These are phyloP conservation scores for Holocentrus rufus DNA, from an alignment of 2,797 vertebrate genomes.

Conservation along the genomic window DNA sequence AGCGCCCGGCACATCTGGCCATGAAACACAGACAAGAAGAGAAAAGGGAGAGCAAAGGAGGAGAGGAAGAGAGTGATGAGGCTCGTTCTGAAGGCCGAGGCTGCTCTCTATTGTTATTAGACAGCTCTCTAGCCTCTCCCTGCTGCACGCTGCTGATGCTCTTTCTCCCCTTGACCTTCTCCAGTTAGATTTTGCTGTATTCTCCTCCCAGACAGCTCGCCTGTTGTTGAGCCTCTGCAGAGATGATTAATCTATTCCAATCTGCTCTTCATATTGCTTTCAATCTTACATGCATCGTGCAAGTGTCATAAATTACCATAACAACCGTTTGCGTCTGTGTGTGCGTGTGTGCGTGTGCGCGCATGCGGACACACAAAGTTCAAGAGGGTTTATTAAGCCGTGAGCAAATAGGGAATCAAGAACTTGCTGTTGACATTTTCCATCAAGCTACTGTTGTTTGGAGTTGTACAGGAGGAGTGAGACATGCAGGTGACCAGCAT, in stretches of 20 bases:
- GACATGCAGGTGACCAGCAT: constrained; percentile 64
- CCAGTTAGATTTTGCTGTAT: constrained; percentile 40
- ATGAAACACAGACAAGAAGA: constrained; percentile 64
- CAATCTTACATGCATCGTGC: constrained; percentile 35
- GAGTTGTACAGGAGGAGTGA: constrained; percentile 3
- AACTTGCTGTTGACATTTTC: constrained; percentile 41
- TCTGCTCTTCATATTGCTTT: constrained; percentile 42
- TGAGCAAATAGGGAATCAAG: constrained; percentile 40
- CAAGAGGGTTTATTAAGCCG: constrained; percentile 43
- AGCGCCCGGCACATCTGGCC: constrained; percentile 64
- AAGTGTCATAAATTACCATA: constrained; percentile 46
- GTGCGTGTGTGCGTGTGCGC: too few relatives aligned
- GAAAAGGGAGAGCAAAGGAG: constrained; percentile 27
- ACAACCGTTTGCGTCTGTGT: not conserved
- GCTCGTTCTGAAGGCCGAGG: constrained; percentile 60
- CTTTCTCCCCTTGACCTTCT: constrained; percentile 57
- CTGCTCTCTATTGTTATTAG: constrained; percentile 53
- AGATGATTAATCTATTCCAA: constrained; percentile 53
- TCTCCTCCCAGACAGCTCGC: constrained; percentile 45
- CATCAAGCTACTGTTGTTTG: constrained; percentile 4
- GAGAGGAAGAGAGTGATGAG: constrained; percentile 53
- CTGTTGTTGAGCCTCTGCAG: constrained; percentile 35
- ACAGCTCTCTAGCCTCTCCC: constrained; percentile 36
- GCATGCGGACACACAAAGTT: constrained; percentile 6
- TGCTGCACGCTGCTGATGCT: constrained; percentile 43